Evolutionary conservation across 2,113 vertebrate genomes (phyloP).

Genomic region (Ictalurus furcatus): DNA sequence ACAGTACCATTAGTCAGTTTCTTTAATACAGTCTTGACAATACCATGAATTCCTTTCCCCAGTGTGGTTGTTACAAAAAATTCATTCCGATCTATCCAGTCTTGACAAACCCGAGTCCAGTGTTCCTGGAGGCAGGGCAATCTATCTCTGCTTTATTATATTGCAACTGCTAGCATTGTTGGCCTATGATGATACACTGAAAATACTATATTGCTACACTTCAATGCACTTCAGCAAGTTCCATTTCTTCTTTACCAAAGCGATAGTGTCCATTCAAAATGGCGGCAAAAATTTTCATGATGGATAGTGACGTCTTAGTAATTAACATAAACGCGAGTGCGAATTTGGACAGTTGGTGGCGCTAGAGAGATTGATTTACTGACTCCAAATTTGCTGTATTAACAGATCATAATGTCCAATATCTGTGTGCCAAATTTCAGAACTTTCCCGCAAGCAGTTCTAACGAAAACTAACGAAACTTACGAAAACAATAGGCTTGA

Average conservation of each 20-base stretch:
- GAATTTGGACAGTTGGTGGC: no score
- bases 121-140: neutral
- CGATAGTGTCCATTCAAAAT: neutral
- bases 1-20: neutral
- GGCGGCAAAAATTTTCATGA: no score
- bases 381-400: no score
- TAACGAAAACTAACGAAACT: no score
- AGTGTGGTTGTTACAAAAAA: neutral
- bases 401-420: no score
- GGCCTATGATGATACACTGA: neutral
- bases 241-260: neutral
- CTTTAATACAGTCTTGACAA: neutral
- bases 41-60: neutral
- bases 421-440: no score
- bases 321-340: no score
- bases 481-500: no score
- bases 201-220: neutral
- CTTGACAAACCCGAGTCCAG: neutral
- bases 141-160: neutral
- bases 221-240: neutral
- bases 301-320: no score
- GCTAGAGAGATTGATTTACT: no score
- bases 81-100: neutral
- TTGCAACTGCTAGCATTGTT: neutral
- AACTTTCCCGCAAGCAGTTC: no score